Evolutionary conservation across 2,888 invertebrate species (phyloP).

Genomic region (Limnephilus rhombicus): DNA sequence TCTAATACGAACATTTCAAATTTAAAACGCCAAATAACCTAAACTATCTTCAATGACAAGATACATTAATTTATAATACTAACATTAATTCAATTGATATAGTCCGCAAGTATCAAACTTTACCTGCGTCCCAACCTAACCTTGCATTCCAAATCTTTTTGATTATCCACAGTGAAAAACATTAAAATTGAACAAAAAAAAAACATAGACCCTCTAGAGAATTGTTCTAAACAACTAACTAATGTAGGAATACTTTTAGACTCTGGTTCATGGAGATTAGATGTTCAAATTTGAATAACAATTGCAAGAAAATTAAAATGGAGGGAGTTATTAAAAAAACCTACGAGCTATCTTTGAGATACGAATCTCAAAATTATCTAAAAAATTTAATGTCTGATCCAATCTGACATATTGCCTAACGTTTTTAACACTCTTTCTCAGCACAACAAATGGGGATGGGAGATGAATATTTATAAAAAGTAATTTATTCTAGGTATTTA

Average conservation of each 20-base stretch:
- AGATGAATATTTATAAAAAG: constrained; percentile 15
- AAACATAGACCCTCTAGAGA: not conserved
- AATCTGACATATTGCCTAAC: not conserved
- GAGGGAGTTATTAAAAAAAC: not conserved
- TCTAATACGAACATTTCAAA: not conserved
- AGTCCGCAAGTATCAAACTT: not conserved
- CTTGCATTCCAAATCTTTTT: not conserved
- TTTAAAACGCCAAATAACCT: not conserved
- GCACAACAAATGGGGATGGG: constrained; percentile 14
- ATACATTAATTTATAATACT: too few species aligned
- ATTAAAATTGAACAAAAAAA: not conserved
- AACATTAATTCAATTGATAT: not conserved
- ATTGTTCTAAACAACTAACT: not conserved
- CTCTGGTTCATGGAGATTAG: not conserved
- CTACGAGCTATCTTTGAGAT: not conserved
- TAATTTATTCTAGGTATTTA: not conserved
- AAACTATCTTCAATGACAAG: not conserved
- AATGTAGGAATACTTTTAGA: not conserved
- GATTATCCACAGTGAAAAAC: not conserved
- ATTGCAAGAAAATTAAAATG: not conserved
- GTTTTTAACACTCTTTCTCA: constrained; percentile 5
- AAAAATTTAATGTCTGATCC: not conserved
- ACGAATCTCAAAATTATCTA: not conserved
- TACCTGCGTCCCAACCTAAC: not conserved
- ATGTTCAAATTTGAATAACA: not conserved